A percentile compares a stretch with the other conserved stretches of the same genome.
Evolutionary conservation across 2,113 vertebrate species (phyloP).

Genomic region (Amblyornis subalaris): DNA sequence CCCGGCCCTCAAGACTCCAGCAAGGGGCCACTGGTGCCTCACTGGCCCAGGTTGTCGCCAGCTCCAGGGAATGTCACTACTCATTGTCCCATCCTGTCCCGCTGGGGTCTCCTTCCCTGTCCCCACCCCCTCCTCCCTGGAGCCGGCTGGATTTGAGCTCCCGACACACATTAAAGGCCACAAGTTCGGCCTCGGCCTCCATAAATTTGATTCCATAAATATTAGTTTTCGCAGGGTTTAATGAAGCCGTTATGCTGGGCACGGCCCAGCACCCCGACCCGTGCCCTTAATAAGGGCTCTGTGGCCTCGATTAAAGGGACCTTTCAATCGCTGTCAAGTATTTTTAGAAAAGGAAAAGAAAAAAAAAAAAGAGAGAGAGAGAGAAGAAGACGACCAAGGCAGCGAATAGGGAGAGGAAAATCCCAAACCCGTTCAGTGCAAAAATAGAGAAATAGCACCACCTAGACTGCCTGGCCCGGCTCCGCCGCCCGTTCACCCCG

Average conservation of each 20-base stretch:
- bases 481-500: background rate
- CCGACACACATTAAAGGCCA: constrained; percentile 60
- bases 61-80: background rate
- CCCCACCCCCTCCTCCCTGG: constrained; percentile 54
- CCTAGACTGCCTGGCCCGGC: constrained; percentile 65
- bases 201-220: constrained; percentile 81
- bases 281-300: constrained; percentile 74
- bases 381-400: constrained; percentile 66
- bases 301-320: constrained; percentile 74
- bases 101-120: constrained; percentile 49
- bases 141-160: constrained; percentile 61
- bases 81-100: constrained; percentile 28
- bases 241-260: constrained; percentile 75
- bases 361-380: constrained; percentile 61
- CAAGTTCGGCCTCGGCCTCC: constrained; percentile 67
- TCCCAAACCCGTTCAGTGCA: constrained; percentile 31
- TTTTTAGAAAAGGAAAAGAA: constrained; percentile 76
- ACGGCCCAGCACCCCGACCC: constrained; percentile 76
- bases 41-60: background rate
- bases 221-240: constrained; percentile 79
- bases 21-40: background rate
- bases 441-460: constrained; percentile 80
- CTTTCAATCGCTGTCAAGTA: constrained; percentile 83
- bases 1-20: background rate
- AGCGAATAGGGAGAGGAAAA: constrained; percentile 54